These are phyloP conservation scores for Phyllostomus discolor DNA, from an alignment of 2,113 vertebrate genomes.

Conservation along the genomic window DNA sequence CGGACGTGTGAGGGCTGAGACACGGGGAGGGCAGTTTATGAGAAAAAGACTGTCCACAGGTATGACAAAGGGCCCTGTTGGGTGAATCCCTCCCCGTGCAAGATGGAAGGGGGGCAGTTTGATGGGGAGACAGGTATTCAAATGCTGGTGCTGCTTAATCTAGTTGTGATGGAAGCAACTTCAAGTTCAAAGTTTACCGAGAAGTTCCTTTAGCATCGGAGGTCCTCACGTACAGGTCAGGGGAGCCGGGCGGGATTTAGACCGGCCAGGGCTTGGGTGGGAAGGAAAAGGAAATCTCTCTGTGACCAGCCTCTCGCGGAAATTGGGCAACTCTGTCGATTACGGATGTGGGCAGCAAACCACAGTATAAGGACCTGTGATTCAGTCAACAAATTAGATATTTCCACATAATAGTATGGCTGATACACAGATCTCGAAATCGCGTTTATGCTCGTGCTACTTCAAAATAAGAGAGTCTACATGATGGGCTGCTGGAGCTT, in stretches of 20 bases:
- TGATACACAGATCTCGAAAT: background rate
- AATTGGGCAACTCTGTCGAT: background rate
- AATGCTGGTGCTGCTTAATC: background rate
- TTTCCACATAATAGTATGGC: background rate
- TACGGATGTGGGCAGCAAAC: background rate
- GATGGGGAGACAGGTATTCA: background rate
- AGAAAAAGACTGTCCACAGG: background rate
- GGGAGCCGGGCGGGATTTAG: background rate
- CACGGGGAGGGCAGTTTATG: background rate
- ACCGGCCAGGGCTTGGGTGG: background rate
- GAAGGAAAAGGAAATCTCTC: background rate
- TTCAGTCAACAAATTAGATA: background rate
- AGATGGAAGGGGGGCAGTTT: rapidly evolving
- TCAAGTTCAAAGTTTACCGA: background rate
- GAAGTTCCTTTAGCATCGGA: background rate
- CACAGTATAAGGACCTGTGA: background rate
- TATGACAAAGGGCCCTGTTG: background rate
- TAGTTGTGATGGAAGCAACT: background rate
- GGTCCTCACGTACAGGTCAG: too few relatives aligned
- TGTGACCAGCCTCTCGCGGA: background rate
- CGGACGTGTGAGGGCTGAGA: background rate
- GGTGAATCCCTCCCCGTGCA: background rate
- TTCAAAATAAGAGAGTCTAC: background rate
- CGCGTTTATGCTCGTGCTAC: too few relatives aligned
- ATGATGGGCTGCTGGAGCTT: too few relatives aligned